Percentiles rank a stretch among this genome's conserved stretches.
Conservation (phyloP, 1,140 invertebrate species). For the Brachionus sp. region DNA sequence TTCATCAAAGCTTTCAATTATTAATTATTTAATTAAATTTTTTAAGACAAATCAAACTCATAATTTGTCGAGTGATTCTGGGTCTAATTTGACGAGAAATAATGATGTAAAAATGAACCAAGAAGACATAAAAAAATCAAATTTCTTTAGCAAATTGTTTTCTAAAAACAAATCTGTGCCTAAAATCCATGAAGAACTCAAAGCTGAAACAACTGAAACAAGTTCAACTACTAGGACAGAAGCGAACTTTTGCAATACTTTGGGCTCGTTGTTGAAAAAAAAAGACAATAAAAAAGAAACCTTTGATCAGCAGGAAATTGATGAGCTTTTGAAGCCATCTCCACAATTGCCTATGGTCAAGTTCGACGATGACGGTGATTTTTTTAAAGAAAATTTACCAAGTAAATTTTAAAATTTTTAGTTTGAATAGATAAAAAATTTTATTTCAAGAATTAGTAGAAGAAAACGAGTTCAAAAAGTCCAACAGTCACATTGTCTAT, state of each 20-base stretch:
- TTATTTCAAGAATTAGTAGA: background rate
- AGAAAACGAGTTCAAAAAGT: background rate
- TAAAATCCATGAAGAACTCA: background rate
- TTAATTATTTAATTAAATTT: background rate
- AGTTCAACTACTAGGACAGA: background rate
- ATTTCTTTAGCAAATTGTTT: constrained; percentile 12
- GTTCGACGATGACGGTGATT: constrained; percentile 39
- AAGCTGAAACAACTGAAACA: background rate
- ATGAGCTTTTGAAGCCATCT: constrained; percentile 8
- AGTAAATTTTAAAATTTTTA: background rate
- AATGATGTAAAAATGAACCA: constrained; percentile 13
- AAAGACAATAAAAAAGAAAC: background rate
- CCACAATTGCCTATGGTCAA: constrained; percentile 36
- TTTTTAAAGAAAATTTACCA: constrained; percentile 41
- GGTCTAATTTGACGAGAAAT: background rate
- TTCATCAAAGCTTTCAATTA: constrained; percentile 65
- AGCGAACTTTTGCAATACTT: background rate
- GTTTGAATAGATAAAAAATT: background rate
- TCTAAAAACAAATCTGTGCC: background rate
- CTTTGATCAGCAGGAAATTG: background rate
- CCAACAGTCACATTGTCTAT: constrained; percentile 33
- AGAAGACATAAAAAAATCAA: background rate
- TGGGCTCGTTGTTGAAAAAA: background rate
- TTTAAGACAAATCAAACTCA: background rate
- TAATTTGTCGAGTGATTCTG: background rate